Evolutionary conservation across 1,140 invertebrate genomes (phyloP), one percentile per base, ranked within the genome.

Genomic region (Diorhabda sublineata): DNA sequence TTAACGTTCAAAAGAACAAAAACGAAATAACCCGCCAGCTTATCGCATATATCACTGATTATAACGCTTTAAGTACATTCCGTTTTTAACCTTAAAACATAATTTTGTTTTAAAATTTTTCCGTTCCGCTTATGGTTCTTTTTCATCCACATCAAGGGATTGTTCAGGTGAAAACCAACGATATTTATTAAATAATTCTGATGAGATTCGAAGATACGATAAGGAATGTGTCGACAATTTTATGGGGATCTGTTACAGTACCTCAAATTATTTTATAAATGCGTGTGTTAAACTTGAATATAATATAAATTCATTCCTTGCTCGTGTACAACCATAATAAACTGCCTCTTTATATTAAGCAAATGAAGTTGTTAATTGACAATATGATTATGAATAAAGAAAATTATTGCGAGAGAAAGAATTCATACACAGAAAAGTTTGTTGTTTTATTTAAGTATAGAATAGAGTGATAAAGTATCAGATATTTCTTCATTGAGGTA

Each of bases 151-250:
- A 67, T 45, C 60, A 44, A 58, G 58, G 61, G 58, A 67, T 67
- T 67, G 60, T 45, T 67, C 47, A 11, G 43, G 43, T 60, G 58
- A 59, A 67, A 67, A 67, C 57, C 65, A 67, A 67, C 65, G 58
- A 65, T 65, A 67, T 67, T 60, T 67, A 67, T 67, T 59, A 67
- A 67, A 67, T 57, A 67, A 67, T 67, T 41, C 65, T 44, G 65
- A 67, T 67, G 57, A 67, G 65, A 67, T 67, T 60, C 9, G 8
- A 56, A 67, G 65, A 67, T 67, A 67, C 65, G 65, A 67, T 67
- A 67, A 67, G 58, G 60, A 67, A 61, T 67, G 65, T 67, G 65
- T 67, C 58, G 65, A 67, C 65, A 67, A 67, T 67, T 67, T 67
- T 67, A 67, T 67, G 65, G 65, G 65, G 65, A 44, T 67, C 45